Conservation (phyloP, 2,113 vertebrate genomes). For the Lepus americanus region DNA sequence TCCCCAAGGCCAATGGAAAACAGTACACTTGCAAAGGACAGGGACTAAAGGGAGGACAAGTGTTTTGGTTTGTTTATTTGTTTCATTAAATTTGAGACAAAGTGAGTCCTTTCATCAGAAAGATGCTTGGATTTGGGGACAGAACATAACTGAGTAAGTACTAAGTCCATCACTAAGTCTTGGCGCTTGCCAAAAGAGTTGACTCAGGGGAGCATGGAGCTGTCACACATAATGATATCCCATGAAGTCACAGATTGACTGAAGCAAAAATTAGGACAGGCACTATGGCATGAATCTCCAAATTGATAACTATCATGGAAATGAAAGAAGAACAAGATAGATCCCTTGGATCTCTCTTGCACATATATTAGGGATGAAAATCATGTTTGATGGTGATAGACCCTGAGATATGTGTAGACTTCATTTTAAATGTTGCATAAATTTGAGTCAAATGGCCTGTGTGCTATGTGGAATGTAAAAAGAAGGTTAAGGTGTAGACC, state of each 20-base stretch:
- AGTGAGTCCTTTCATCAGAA: not conserved
- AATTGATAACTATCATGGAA: slow-evolving; percentile 22
- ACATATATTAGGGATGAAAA: slow-evolving; percentile 56
- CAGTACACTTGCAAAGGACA: not conserved
- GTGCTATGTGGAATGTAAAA: slow-evolving; percentile 8
- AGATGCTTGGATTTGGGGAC: slow-evolving; percentile 7
- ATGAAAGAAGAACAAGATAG: slow-evolving; percentile 13
- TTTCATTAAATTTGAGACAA: slow-evolving; percentile 1
- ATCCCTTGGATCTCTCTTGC: not conserved
- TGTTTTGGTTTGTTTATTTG: not conserved
- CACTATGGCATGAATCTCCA: slow-evolving; percentile 54
- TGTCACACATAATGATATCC: not conserved
- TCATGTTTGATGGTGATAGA: not conserved
- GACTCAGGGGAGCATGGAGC: not conserved
- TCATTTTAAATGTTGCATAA: slow-evolving; percentile 42
- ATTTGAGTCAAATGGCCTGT: slow-evolving; percentile 38
- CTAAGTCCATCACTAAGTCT: not conserved
- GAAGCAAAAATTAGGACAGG: slow-evolving; percentile 62
- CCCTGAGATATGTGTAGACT: not conserved
- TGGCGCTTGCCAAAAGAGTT: not conserved
- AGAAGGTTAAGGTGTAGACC: not conserved
- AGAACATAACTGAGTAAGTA: slow-evolving; percentile 49
- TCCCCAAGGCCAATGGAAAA: not conserved
- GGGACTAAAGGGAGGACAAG: slow-evolving; percentile 26
- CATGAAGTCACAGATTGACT: slow-evolving; percentile 55